Evolutionary conservation across 1,140 invertebrate genomes (phyloP).

Genomic region (Gryllus bimaculatus): DNA sequence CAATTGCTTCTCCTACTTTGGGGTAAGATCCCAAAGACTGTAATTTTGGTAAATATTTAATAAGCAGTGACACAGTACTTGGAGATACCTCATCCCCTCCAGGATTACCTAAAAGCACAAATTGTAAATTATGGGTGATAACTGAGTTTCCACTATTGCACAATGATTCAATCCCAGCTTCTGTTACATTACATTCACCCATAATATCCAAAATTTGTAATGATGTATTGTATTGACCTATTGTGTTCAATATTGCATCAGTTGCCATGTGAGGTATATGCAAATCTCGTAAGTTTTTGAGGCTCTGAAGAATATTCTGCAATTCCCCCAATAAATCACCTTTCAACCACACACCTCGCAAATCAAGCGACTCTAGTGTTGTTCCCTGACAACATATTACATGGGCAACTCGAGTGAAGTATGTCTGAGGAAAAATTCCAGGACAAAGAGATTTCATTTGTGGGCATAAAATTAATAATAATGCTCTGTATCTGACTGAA

Average conservation of each 20-base stretch:
- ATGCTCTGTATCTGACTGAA: conserved; percentile 47
- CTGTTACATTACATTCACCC: conserved; percentile 6
- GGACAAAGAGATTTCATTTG: conserved; percentile 50
- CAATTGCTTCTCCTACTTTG: conserved; percentile 47
- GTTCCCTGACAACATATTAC: conserved; percentile 47
- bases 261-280: conserved; percentile 11
- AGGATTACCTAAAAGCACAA: conserved; percentile 52
- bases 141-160: neutral
- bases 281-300: conserved; percentile 3
- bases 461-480: conserved; percentile 48
- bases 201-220: conserved; percentile 9
- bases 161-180: conserved; percentile 10
- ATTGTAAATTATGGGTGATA: conserved; percentile 15
- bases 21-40: conserved; percentile 51
- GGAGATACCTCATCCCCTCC: conserved; percentile 43
- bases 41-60: conserved; percentile 48
- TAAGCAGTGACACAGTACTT: conserved; percentile 40
- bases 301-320: neutral
- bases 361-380: conserved; percentile 47
- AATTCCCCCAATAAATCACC: neutral
- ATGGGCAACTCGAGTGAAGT: conserved; percentile 53
- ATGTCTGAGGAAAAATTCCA: conserved; percentile 52
- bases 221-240: neutral
- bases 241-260: neutral
- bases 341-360: conserved; percentile 51